These are phyloP conservation scores for Hydrocynus forskahlii DNA, from an alignment of 2,797 vertebrate species.

Conservation along the genomic window DNA sequence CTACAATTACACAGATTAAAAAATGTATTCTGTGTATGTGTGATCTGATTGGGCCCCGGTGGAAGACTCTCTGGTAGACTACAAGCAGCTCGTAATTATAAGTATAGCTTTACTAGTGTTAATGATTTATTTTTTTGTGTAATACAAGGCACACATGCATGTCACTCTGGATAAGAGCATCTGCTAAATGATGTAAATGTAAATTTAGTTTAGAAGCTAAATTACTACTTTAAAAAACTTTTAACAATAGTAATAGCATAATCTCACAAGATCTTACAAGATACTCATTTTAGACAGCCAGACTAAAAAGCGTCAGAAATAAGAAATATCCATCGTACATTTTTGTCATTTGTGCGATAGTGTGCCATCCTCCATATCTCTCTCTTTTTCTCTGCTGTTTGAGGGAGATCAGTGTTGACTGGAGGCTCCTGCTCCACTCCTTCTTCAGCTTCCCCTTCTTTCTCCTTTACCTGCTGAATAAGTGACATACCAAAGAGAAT, in stretches of 20 bases:
- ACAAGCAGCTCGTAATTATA: too few relatives aligned
- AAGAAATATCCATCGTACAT: conserved; percentile 71
- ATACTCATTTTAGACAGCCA: not conserved
- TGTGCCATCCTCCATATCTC: conserved; percentile 82
- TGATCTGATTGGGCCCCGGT: too few relatives aligned
- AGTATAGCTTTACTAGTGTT: too few relatives aligned
- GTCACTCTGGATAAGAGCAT: too few relatives aligned
- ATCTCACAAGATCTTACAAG: not conserved
- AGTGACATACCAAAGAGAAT: not conserved
- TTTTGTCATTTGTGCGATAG: conserved; percentile 82
- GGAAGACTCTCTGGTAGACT: too few relatives aligned
- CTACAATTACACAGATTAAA: not conserved
- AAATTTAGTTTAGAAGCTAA: not conserved
- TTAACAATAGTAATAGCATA: not conserved
- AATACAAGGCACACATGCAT: too few relatives aligned
- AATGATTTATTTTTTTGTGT: too few relatives aligned
- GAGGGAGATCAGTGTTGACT: conserved; percentile 37
- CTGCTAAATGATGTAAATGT: too few relatives aligned
- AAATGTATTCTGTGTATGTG: too few relatives aligned
- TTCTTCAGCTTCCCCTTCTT: conserved; percentile 14
- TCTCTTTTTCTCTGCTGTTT: conserved; percentile 76
- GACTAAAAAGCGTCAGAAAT: not conserved
- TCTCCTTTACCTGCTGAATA: conserved; percentile 37
- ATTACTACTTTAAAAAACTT: conserved; percentile 1
- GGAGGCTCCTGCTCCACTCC: conserved; percentile 43